Percentiles rank a stretch among this genome's conserved stretches.
phyloP scores from a whole-genome alignment of 2,888 invertebrate genomes.

The Aphidius colemani region DNA sequence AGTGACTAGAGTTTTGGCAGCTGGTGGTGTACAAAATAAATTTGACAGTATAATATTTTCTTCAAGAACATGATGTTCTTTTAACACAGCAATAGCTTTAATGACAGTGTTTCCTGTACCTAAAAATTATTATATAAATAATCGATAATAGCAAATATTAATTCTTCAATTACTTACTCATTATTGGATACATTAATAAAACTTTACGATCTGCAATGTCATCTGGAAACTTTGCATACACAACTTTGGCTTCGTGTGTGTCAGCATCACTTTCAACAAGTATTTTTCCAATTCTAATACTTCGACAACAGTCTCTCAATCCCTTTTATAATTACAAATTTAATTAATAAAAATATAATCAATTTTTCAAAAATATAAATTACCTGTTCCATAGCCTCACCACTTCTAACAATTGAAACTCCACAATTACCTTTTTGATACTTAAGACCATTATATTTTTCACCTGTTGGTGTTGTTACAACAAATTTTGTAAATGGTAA shows the following conservation, averaged over 20 bases:
- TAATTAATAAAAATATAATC: conserved; percentile 19
- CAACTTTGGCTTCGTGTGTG: conserved; percentile 94
- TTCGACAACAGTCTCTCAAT: conserved; percentile 94
- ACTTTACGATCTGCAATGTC: conserved; percentile 89
- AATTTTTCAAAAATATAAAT: conserved; percentile 13
- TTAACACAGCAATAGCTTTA: conserved; percentile 90
- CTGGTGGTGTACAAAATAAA: conserved; percentile 93
- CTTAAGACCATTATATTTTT: conserved; percentile 87
- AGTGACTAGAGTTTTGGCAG: conserved; percentile 80
- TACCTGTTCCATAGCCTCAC: conserved; percentile 95
- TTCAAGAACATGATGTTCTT: conserved; percentile 92
- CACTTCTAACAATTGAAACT: conserved; percentile 92
- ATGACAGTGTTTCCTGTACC: conserved; percentile 94
- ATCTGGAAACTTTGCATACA: conserved; percentile 96
- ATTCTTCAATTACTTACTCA: conserved; percentile 69
- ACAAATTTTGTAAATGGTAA: conserved; percentile 90
- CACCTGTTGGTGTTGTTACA: conserved; percentile 92
- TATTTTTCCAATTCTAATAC: conserved; percentile 98
- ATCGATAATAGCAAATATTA: neutral
- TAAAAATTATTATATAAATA: conserved; percentile 44
- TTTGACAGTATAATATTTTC: conserved; percentile 96
- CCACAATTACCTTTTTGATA: conserved; percentile 99
- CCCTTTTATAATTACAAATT: conserved; percentile 63
- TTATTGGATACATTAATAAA: conserved; percentile 97
- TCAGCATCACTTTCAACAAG: conserved; percentile 95